These are phyloP conservation scores for Buceros bicornis DNA, from an alignment of 2,797 vertebrate species.

Conservation along the genomic window DNA sequence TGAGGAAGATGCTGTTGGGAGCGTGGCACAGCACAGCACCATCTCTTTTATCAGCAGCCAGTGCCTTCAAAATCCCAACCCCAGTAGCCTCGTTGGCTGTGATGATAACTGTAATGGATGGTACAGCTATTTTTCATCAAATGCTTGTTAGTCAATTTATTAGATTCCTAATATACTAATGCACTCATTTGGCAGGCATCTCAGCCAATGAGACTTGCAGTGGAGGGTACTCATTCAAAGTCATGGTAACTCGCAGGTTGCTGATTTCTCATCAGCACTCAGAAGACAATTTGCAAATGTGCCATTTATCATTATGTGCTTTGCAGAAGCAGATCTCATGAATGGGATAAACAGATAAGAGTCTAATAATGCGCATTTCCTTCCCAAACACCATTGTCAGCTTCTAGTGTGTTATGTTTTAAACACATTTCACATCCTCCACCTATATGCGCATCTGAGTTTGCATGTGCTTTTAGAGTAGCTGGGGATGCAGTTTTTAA, in stretches of 20 bases:
- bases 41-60: conserved; percentile 38
- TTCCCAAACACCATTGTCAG: background rate
- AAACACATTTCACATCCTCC: background rate
- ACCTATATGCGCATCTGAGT: background rate
- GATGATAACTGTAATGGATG: conserved; percentile 69
- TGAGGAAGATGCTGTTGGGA: background rate
- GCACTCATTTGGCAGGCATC: conserved; percentile 73
- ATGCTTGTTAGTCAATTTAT: conserved; percentile 77
- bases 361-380: conserved; percentile 51
- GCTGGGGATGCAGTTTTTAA: background rate
- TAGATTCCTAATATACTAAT: conserved; percentile 77
- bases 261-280: conserved; percentile 73
- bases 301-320: conserved; percentile 69
- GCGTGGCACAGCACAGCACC: background rate
- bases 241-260: conserved; percentile 66
- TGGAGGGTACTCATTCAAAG: conserved; percentile 67
- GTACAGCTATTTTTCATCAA: conserved; percentile 75
- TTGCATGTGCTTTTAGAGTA: background rate
- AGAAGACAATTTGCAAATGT: conserved; percentile 76
- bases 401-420: background rate
- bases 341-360: conserved; percentile 67
- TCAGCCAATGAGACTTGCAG: conserved; percentile 12
- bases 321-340: conserved; percentile 51
- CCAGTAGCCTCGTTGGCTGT: conserved; percentile 47
- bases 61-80: conserved; percentile 42